phyloP scores from a whole-genome alignment of 2,113 vertebrate species.

The Leucoraja erinaceus region DNA sequence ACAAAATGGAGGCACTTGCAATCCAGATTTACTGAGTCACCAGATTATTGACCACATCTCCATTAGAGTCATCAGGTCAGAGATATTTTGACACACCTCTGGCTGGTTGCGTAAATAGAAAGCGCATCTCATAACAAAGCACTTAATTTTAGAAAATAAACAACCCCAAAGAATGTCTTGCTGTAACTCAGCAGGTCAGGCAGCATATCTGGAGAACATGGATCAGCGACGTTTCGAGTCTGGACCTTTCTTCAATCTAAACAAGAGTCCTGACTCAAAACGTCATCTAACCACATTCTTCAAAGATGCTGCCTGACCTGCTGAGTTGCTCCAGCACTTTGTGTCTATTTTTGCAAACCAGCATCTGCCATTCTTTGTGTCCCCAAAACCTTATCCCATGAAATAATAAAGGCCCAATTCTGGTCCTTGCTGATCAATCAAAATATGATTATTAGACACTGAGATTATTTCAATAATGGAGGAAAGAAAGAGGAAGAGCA shows the following conservation, averaged over 20 bases:
- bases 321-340: too few relatives aligned
- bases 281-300: too few relatives aligned
- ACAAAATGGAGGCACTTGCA: not conserved
- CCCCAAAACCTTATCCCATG: not conserved
- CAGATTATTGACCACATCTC: not conserved
- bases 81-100: not conserved
- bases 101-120: not conserved
- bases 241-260: too few relatives aligned
- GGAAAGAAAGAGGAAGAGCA: not conserved
- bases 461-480: not conserved
- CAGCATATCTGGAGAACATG: too few relatives aligned
- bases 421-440: not conserved
- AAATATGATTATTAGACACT: not conserved
- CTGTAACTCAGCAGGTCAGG: too few relatives aligned
- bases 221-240: too few relatives aligned
- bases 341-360: too few relatives aligned
- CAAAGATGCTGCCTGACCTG: too few relatives aligned
- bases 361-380: too few relatives aligned
- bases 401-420: not conserved
- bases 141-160: not conserved
- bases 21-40: slow-evolving; percentile 8
- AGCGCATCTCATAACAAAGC: not conserved
- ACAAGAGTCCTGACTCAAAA: too few relatives aligned
- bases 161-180: not conserved
- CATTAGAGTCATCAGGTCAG: not conserved